These are phyloP conservation scores for Ciona savignyi DNA, from an alignment of 23 tunicate genomes.

Conservation along the genomic window DNA sequence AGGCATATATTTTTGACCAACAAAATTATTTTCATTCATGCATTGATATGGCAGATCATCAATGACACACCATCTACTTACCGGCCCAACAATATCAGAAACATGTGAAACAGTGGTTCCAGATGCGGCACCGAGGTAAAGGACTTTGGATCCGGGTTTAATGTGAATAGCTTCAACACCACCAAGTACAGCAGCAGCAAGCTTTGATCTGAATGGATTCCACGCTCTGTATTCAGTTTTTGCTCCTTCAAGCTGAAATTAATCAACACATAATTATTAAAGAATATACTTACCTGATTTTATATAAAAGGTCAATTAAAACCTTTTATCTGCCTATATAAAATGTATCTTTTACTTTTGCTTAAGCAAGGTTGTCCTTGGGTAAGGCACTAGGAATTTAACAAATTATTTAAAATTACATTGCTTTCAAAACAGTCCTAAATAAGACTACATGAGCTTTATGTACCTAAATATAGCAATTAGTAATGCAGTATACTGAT, in stretches of 20 bases:
- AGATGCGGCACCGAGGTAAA: slow-evolving; percentile 93
- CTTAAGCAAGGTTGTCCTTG: too few relatives aligned
- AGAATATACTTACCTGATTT: too few relatives aligned
- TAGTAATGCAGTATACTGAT: too few relatives aligned
- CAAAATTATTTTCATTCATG: too few relatives aligned
- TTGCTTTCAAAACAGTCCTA: neutral
- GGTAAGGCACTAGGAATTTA: too few relatives aligned
- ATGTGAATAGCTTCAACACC: slow-evolving; percentile 88
- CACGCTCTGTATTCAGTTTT: slow-evolving; percentile 98
- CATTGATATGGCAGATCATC: too few relatives aligned
- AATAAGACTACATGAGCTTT: neutral
- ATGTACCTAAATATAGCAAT: neutral
- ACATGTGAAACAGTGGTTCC: slow-evolving; percentile 98
- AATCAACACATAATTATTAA: too few relatives aligned
- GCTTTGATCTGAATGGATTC: slow-evolving; percentile 97
- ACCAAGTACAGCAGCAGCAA: slow-evolving; percentile 95
- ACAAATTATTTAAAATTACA: too few relatives aligned
- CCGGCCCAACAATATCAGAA: slow-evolving; percentile 96
- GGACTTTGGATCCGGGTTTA: slow-evolving; percentile 91
- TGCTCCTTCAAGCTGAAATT: slow-evolving; percentile 62
- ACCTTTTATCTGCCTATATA: too few relatives aligned
- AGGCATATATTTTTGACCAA: too few relatives aligned
- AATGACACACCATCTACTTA: slow-evolving; percentile 18
- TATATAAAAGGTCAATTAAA: too few relatives aligned
- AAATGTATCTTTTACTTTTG: too few relatives aligned